Evolutionary conservation across 1,140 invertebrate species (phyloP).

Genomic region (Andrena cerasifolii): DNA sequence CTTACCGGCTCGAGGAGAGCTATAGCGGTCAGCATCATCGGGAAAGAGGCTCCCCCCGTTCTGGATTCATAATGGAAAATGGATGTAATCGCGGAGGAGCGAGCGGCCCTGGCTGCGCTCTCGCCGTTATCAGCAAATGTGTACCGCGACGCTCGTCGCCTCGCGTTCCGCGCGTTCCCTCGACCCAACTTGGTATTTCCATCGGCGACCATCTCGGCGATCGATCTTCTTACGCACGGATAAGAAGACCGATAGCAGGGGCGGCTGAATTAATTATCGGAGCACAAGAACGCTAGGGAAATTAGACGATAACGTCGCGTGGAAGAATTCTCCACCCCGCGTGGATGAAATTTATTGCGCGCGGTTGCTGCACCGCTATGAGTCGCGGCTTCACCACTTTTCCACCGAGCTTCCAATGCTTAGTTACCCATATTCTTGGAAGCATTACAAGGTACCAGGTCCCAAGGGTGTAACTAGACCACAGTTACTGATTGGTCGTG

Average conservation of each 20-base stretch:
- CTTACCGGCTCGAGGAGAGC: not conserved
- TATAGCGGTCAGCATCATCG: not conserved
- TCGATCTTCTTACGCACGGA: slow-evolving; percentile 31
- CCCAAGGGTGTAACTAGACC: no score
- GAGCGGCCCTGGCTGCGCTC: not conserved
- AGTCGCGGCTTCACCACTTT: no score
- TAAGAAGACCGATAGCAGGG: slow-evolving; percentile 17
- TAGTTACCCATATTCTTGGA: no score
- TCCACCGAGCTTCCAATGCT: no score
- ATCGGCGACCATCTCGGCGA: slow-evolving; percentile 18
- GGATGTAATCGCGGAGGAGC: slow-evolving; percentile 13
- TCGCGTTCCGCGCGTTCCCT: not conserved
- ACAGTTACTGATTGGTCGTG: no score
- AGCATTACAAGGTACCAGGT: no score
- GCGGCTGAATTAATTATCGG: slow-evolving; percentile 17
- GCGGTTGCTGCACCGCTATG: not conserved
- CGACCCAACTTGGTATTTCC: not conserved
- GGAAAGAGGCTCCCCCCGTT: slow-evolving; percentile 24
- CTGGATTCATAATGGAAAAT: slow-evolving; percentile 36
- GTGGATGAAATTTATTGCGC: slow-evolving; percentile 17
- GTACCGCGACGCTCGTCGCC: not conserved
- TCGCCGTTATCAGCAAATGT: not conserved
- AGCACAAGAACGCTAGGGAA: not conserved
- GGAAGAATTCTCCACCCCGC: not conserved
- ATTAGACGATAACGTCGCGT: slow-evolving; percentile 31